Evolutionary conservation across 2,797 vertebrate genomes (phyloP), one percentile per base, ranked within the genome.

Genomic region (Muraenolepis orangiensis): DNA sequence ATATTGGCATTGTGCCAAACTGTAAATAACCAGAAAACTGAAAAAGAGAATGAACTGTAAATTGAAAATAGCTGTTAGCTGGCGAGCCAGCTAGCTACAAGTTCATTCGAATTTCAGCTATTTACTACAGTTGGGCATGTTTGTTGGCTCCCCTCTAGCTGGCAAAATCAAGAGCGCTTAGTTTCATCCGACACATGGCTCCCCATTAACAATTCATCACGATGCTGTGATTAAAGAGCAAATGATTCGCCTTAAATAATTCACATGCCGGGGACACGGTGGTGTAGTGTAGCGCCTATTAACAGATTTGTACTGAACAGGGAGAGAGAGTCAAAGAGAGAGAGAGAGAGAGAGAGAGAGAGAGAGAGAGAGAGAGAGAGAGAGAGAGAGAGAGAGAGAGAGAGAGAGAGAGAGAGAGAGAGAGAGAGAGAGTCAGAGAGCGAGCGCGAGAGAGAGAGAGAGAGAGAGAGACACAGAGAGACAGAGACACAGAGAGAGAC

Each of bases 201-300:
- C n/a, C 30, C 34, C 76, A 84, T 85, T 84, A 84, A 85, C 14
- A 80, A 84, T 81, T 70, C 28, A 77, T 74, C 38, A 40, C 14
- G 0, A 0, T 14, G 40, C 64, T 72, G 38, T 31, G 73, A 81
- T 80, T 70, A 74, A 76, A 73, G 29, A 26, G 57, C 32, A 72
- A 78, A 75, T 77, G 76, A 1, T 51, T 75, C 8, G 70, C 75
- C 78, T 76, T 81, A 34, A 76, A 82, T 75, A 71, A 78, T 79
- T 75, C 14, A 71, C 74, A 28, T 29, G 29, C 10, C 61, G 61
- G 61, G 67, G 11, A 51, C 72, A 74, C n/a, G 20, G 32, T 18
- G 1, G 13, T 23, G 71, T 20, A 3, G 13, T 23, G 71, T 71
- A 82, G 69, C 36, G 69, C 64, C 30, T 71, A 31, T 31, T 5